Evolutionary conservation across 1,140 invertebrate species (phyloP), one percentile per base, ranked within the genome.

Genomic region (Caenorhabditis remanei): DNA sequence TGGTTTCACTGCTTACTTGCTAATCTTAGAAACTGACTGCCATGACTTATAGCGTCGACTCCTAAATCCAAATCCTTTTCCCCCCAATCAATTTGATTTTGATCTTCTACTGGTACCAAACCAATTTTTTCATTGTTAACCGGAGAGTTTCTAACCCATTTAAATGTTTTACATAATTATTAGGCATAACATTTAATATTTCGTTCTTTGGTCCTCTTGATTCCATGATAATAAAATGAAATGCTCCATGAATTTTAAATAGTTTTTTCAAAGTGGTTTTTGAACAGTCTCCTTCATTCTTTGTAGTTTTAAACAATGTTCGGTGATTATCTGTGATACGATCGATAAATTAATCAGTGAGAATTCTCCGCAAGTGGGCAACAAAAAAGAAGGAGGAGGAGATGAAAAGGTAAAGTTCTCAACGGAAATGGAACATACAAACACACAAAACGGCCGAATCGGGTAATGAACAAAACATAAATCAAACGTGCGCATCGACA

Each of bases 11-110:
- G n/a, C n/a, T n/a, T 19, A 58, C 50, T 53, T 3, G 4, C 56
- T n/a, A 50, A 79, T 16, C 43, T n/a, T 79, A 79, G 71, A n/a
- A 79, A 24, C 46, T 24, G 8, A 24, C 71, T 32, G 14, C 67
- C 71, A 79, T 79, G 71, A 79, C 71, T 79, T 71, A 79, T 50
- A 79, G 71, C 71, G 71, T 79, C 46, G 71, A 79, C 50, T 79
- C 71, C 19, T n/a, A 48, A 46, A 75, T n/a, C 19, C 43, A 9
- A n/a, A 65, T 19, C 40, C 11, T 71, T 5, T 41, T 16, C 6
- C 53, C 32, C 46, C 21, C 21, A 13, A 79, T 79, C 71, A 50
- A 50, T 40, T 71, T 65, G 63, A 65, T 46, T 71, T 71, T 43
- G 71, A 79, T 79, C 71, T 79, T n/a, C 71, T 79, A 79, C 71